Base-by-base conservation (phyloP, 2,888 invertebrate species). In the Euproctis similis region DNA sequence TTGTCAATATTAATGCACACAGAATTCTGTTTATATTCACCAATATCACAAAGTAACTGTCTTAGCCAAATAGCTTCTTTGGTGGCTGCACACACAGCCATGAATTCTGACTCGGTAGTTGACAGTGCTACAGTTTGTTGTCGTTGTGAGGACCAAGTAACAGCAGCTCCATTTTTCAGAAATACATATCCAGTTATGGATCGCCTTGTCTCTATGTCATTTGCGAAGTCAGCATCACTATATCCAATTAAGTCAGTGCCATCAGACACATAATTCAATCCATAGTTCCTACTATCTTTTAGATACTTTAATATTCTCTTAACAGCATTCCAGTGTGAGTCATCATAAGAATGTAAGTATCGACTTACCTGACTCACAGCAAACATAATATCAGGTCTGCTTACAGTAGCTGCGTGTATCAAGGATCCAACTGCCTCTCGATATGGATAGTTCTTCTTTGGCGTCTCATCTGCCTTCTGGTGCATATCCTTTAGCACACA, bases 401-500 rank as follows among this genome's bases (percentile, higher is more conserved):
- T 27, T 13, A 27, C 20, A 10, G 32, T 24, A 4, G 41, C 33
- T 11, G 37, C 27, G 19, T 39, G 35, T 37, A 41, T 39, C 4
- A 40, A 16, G 4, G 33, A 31, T 0, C 40, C 38, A 11, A 42
- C 40, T 11, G 42, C 41, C 18, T 43, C 42, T 34, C 42, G 24
- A 28, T 43, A 43, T 4, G 12, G 41, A 1, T 34, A 26, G 13
- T 26, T 22, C 21, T 31, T 39, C 8, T 26, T 9, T 24, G 4
- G 13, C 9, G 4, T n/a, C n/a, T n/a, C n/a, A n/a, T n/a, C n/a
- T n/a, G n/a, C n/a, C 1, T 11, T 5, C 28, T 16, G 46, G 42
- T 26, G 22, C 8, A 26, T 12, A 44, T 1, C 36, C 42, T 33
- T 43, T 46, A 5, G 46, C 48, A 45, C 44, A 48, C 0, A 49